These are phyloP conservation scores for Tetramorium parvispinum DNA, from an alignment of 1,140 invertebrate species.

Conservation along the genomic window DNA sequence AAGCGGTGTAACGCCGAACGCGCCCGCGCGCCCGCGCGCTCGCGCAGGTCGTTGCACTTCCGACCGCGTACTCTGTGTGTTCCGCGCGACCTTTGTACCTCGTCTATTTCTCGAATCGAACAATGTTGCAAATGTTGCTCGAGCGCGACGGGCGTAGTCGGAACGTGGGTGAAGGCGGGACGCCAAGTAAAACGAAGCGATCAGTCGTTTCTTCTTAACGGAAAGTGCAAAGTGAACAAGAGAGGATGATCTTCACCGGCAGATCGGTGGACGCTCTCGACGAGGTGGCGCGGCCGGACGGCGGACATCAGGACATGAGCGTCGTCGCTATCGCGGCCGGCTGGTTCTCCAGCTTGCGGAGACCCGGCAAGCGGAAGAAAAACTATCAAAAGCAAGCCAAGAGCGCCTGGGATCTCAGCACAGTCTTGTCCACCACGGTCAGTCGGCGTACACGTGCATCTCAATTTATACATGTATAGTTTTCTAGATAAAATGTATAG, in stretches of 20 bases:
- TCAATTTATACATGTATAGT: too few species aligned
- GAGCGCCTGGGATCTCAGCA: conserved; percentile 88
- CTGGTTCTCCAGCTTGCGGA: conserved; percentile 92
- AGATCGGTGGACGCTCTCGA: conserved; percentile 81
- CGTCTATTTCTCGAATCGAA: neutral
- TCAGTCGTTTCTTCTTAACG: neutral
- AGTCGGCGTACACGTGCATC: conserved; percentile 47
- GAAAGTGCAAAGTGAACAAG: neutral
- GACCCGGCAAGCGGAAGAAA: conserved; percentile 86
- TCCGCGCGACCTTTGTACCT: conserved; percentile 21
- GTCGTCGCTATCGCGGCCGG: conserved; percentile 88
- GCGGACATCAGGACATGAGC: conserved; percentile 69
- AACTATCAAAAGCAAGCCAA: conserved; percentile 85
- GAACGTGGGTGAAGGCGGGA: neutral
- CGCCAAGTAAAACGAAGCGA: neutral
- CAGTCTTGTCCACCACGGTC: conserved; percentile 83
- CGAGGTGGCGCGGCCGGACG: conserved; percentile 57
- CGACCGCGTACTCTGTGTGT: conserved; percentile 12
- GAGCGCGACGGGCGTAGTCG: too few species aligned
- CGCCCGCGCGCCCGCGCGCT: neutral
- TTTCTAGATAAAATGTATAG: neutral
- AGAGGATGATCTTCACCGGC: conserved; percentile 82
- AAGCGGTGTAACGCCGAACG: too few species aligned
- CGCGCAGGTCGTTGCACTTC: conserved; percentile 50
- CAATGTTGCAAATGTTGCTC: conserved; percentile 8